Base-by-base conservation (phyloP, 2,113 vertebrate species). In the Riparia riparia region DNA sequence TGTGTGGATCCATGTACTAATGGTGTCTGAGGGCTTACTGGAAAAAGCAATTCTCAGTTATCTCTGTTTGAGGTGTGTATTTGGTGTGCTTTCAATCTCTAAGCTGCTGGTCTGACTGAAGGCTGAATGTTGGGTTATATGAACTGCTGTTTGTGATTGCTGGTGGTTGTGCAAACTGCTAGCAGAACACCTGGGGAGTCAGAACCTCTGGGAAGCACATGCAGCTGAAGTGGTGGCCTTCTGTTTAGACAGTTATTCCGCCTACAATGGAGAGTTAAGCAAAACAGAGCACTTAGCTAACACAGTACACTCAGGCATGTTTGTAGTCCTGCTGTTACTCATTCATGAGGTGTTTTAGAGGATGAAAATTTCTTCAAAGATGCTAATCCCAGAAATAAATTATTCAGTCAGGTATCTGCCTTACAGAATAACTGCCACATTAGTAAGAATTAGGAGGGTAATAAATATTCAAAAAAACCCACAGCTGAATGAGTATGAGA, bases 121-220 rank as follows among this genome's bases (percentile, higher is more conserved):
- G 77, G 77, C 84, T 7, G 13, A 32, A 10, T 17, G 8, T 31
- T 66, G 64, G 47, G 19, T 84, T 66, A 7, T 0, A 0, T 12
- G 44, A 70, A 17, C 29, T 0, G 1, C 47, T 54, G 54, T 19
- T 56, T 28, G 6, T 74, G 56, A 9, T 47, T 21, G 24, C 42
- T 50, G 57, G 42, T 39, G 12, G 34, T 4, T 82, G 42, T 64
- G 64, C 45, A 58, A 2, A 53, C 28, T 73, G n/a, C 76, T 19
- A 17, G 50, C 49, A n/a, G 68, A 54, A 18, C 32, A 39, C 13
- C 9, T 31, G 18, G 28, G 58, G 54, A 70, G 14, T 12, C n/a
- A 44, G 41, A 77, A 50, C n/a, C 51, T 32, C 73, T 0, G 3
- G 64, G 54, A 42, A 17, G 14, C 10, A 28, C 0, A 0, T 18